Base-by-base conservation (phyloP, 1,140 invertebrate species). In the Teleopsis dalmanni region DNA sequence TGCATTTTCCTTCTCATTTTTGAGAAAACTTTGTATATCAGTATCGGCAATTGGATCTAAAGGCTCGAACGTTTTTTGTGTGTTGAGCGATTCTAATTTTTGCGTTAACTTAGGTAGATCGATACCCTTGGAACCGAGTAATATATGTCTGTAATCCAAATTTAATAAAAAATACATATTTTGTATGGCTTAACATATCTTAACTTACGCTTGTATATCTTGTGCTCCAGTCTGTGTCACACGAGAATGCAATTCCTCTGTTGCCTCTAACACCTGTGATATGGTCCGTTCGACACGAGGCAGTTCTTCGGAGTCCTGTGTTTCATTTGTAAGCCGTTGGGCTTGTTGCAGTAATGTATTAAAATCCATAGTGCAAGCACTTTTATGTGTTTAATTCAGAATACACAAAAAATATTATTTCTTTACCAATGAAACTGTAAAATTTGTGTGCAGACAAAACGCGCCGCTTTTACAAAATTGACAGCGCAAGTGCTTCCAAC, bases 1-100 rank as follows among this genome's bases (percentile, higher is more conserved):
- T 18, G 90, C 89, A 81, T 94, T 96, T 75, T 95, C 88, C 46
- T 88, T 82, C 75, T 96, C 92, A 80, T 95, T 95, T 71, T 83
- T 85, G 4, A 98, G 72, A 71, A 87, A 96, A 57, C 84, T 89
- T 59, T 88, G 78, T 52, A 91, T 86, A 73, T 96, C 91, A 22
- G 87, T 88, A 62, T 95, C 90, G 38, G 83, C 81, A 31, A 92
- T 83, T 2, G 91, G 89, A 73, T 95, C 89, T 26, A 94, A 72
- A 1, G 91, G 87, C 65, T 94, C 89, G 73, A 93, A 91, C 35
- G 88, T 89, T 50, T 82, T 76, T 50, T 85, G 80, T 5, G 89
- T 79, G 69, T 85, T 94, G 1, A 97, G 74, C 3, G 84, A 82
- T 72, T 93, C 91, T 14, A 98, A 74, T 65, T 93, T 92, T 59